Evolutionary conservation across 2,797 vertebrate genomes (phyloP).

Genomic region (Brachyalestes nurse): DNA sequence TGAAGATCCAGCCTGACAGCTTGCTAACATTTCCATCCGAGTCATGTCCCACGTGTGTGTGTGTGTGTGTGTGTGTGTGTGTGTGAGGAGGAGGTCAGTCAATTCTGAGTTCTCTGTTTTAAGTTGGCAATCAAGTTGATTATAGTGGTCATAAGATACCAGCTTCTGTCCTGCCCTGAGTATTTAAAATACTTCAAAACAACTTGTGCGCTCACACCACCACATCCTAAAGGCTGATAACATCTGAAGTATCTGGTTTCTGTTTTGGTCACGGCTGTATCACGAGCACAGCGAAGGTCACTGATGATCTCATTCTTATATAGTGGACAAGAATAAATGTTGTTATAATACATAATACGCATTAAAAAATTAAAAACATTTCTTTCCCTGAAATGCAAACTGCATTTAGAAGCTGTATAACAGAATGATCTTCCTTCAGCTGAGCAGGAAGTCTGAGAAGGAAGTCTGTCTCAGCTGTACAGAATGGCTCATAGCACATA

Average conservation of each 20-base stretch:
- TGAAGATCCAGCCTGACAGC: neutral
- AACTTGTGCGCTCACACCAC: neutral
- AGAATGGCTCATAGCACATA: too few relatives aligned
- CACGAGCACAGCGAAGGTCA: neutral
- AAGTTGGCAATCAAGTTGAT: neutral
- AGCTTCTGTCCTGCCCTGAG: neutral
- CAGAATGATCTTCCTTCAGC: too few relatives aligned
- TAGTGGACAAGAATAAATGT: neutral
- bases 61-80: too few relatives aligned
- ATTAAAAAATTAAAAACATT: too few relatives aligned
- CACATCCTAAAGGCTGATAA: neutral
- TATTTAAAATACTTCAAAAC: constrained; percentile 1
- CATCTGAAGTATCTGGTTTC: constrained; percentile 2
- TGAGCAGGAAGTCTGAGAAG: too few relatives aligned
- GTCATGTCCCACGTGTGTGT: neutral
- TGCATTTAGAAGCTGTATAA: too few relatives aligned
- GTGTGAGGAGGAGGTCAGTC: neutral
- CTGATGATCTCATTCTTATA: neutral
- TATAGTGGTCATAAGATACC: neutral
- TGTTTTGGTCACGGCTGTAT: neutral
- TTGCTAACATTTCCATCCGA: neutral
- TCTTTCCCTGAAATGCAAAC: too few relatives aligned
- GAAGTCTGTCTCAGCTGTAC: too few relatives aligned
- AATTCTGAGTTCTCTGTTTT: neutral
- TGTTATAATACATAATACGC: too few relatives aligned